A percentile compares a stretch with the other conserved stretches of the same genome.
These are phyloP conservation scores for Stomatorhinus walkeri DNA, from an alignment of 2,797 vertebrate species.

Conservation along the genomic window DNA sequence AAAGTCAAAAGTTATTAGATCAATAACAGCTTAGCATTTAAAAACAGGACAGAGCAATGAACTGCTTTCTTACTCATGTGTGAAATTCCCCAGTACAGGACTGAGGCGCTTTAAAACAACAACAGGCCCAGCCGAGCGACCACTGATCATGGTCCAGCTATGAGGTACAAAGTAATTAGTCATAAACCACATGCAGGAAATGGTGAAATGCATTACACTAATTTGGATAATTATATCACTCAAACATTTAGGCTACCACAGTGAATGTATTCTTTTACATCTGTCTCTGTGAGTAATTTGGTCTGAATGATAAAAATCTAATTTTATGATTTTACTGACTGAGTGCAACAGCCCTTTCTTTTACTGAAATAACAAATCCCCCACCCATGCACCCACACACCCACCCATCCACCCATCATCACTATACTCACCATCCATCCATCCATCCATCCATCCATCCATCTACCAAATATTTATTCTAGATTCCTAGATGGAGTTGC, in stretches of 20 bases:
- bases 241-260: background rate
- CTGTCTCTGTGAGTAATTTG: background rate
- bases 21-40: background rate
- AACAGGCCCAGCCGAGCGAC: background rate
- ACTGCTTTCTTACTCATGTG: background rate
- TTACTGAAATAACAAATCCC: background rate
- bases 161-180: conserved; percentile 35
- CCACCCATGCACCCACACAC: background rate
- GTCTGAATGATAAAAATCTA: conserved; percentile 25
- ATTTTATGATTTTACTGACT: background rate
- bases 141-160: background rate
- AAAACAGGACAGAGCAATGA: background rate
- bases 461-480: background rate
- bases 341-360: background rate
- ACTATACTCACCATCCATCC: background rate
- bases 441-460: background rate
- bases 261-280: background rate
- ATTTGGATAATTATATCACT: conserved; percentile 15
- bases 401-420: no score
- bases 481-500: background rate
- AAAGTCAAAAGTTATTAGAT: background rate
- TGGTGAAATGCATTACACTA: conserved; percentile 14
- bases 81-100: background rate
- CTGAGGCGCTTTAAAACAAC: conserved; percentile 9
- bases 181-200: conserved; percentile 21